Base-by-base conservation (phyloP, 2,113 vertebrate species). In the Sialia sialis region DNA sequence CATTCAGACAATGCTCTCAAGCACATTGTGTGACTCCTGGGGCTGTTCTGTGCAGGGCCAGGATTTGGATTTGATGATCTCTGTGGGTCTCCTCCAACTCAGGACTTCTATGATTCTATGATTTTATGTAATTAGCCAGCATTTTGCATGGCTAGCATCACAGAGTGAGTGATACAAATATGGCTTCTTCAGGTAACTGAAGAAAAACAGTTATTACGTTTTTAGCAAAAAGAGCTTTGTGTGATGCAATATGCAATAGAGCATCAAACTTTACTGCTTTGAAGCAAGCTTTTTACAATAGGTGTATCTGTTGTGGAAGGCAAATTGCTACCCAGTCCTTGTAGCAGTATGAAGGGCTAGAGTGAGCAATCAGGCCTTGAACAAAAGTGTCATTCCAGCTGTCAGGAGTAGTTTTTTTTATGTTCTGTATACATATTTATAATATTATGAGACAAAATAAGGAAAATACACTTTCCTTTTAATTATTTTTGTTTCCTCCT, bases 1-100 rank as follows among this genome's bases (percentile, higher is more conserved):
- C 1, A 1, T 67, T 67, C n/a, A 20, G n/a, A 82, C 25, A 59
- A 1, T 21, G 23, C 25, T 46, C 27, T 74, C 44, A 29, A 51
- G 52, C 18, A 13, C 29, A 8, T 3, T 27, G 1, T 17, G 25
- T 39, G 39, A 60, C 1, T 74, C 54, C 26, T 0, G 0, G 16
- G 19, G 6, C 7, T 75, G 29, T 75, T 13, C 29, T 34, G 6
- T 46, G 9, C 20, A 52, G n/a, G 10, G 29, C 11, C 38, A 81
- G 44, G 38, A 60, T 11, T 6, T 59, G 39, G n/a, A 54, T 30
- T 75, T 46, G n/a, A 67, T 67, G 10, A 67, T 39, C 16, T 39
- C n/a, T 52, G 19, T 34, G n/a, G 9, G 10, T 25, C 13, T n/a
- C 13, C 75, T 82, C n/a, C 46, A 89, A 46, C 39, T 82, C 39